These are phyloP conservation scores for Zaprionus tsacasi DNA, from an alignment of 1,140 invertebrate genomes.

Conservation along the genomic window DNA sequence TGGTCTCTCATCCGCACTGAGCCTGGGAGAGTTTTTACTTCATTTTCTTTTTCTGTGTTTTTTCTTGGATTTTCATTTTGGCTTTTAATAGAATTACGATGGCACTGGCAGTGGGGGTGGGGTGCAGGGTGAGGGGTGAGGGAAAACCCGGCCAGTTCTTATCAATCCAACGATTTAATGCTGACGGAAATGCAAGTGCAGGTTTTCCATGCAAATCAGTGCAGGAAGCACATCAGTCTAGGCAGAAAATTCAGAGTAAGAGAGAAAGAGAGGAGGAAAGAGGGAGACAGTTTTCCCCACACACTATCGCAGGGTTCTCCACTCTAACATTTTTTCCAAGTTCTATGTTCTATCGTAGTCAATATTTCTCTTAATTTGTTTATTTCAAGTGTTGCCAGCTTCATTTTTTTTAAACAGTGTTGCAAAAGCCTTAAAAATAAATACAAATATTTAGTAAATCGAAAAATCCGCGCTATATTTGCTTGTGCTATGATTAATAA, in stretches of 20 bases:
- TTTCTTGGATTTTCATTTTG: slow-evolving; percentile 27
- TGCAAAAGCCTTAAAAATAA: too few relatives aligned
- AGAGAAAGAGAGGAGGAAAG: too few relatives aligned
- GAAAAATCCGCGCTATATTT: too few relatives aligned
- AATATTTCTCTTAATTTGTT: too few relatives aligned
- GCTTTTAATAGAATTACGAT: slow-evolving; percentile 66
- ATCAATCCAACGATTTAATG: not conserved
- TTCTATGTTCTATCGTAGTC: too few relatives aligned
- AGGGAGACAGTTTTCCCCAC: too few relatives aligned
- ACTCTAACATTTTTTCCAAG: too few relatives aligned
- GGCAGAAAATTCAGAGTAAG: not conserved
- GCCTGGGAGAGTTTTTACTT: slow-evolving; percentile 56
- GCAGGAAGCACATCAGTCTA: not conserved
- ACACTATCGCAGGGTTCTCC: too few relatives aligned
- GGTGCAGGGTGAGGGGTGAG: slow-evolving; percentile 4
- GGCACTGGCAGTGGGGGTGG: slow-evolving; percentile 21
- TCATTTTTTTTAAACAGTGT: too few relatives aligned
- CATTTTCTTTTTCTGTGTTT: slow-evolving; percentile 41
- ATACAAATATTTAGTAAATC: too few relatives aligned
- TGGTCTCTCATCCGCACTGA: slow-evolving; percentile 24
- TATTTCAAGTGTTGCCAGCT: too few relatives aligned
- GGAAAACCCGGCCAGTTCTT: not conserved
- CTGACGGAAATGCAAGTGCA: not conserved
- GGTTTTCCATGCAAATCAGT: slow-evolving; percentile 3
- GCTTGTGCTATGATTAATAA: too few relatives aligned